Evolutionary conservation across 2,113 vertebrate species (phyloP), one percentile per base, ranked within the genome.

Genomic region (Syngnathus scovelli): DNA sequence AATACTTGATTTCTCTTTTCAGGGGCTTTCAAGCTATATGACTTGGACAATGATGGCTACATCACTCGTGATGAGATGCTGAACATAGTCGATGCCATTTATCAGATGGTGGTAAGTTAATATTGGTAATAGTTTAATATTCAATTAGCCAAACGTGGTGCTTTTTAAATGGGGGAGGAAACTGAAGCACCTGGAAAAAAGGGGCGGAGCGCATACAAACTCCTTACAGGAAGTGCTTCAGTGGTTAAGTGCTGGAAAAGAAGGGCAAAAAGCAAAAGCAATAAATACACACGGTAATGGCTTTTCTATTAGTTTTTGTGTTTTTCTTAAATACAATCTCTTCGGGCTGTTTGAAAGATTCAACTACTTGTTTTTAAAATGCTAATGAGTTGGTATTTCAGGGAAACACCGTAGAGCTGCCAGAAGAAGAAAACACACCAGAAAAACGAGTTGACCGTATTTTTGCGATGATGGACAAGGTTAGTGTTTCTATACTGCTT

Each of bases 391-490:
- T 51, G 15, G 23, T 68, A 18, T 79, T 18, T 58, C 78, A 99
- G 97, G 97, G 97, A 11, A 99, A 99, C 88, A 98, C 96, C 0
- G 97, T 99, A 81, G 96, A 99, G 84, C 90, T 99, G 69, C 97
- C 97, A 0, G 97, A 99, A 79, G 97, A 99, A 70, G 96, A 98
- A 83, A 99, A 98, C 90, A 99, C 97, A 0, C 96, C 96, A 0
- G 97, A 98, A 80, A 98, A 98, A 84, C 86, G 96, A 41, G 96
- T 99, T 70, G 96, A 98, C 74, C 92, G 97, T 77, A 99, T 99
- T 86, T 99, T 99, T 46, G 94, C 96, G 73, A 97, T 98, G 95
- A 98, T 99, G 96, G 96, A 98, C 87, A 99, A 99, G 93, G 97
- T 98, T 11, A 67, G 80, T 73, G 33, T 59, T 66, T 39, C 13